A percentile compares a stretch with the other conserved stretches of the same genome.
These are phyloP conservation scores for Cynocephalus volans DNA, from an alignment of 2,113 vertebrate genomes.

Conservation along the genomic window DNA sequence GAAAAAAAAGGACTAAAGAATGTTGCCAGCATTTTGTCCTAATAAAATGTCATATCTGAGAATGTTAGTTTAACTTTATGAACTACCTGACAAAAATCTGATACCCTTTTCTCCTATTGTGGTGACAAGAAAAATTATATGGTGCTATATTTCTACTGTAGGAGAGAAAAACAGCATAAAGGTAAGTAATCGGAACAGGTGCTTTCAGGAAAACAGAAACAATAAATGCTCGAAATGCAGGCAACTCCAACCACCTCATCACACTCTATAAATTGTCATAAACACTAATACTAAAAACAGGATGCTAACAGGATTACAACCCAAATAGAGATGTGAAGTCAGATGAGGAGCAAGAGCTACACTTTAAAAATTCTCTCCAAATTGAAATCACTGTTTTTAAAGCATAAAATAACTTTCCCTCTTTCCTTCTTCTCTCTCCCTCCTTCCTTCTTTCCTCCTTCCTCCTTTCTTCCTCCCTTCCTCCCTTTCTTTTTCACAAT, in stretches of 20 bases:
- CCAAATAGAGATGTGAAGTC: slow-evolving; percentile 30
- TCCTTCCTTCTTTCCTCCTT: no score
- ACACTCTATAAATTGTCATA: neutral
- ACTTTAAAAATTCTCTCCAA: slow-evolving; percentile 62
- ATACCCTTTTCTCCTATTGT: neutral
- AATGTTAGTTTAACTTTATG: slow-evolving; percentile 29
- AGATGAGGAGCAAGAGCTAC: slow-evolving; percentile 29
- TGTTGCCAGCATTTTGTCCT: neutral
- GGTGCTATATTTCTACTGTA: neutral
- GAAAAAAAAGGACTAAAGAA: neutral
- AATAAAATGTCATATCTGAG: neutral
- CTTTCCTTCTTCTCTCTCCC: no score
- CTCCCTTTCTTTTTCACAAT: neutral
- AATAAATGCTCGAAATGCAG: neutral
- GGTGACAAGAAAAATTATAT: slow-evolving; percentile 25
- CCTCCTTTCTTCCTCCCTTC: no score
- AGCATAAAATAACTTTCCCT: neutral
- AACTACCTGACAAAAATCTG: neutral
- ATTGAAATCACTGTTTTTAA: neutral
- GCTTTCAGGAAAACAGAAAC: neutral
- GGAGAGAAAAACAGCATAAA: slow-evolving; percentile 57
- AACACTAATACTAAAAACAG: slow-evolving; percentile 6
- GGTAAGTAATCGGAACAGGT: neutral
- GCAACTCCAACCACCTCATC: slow-evolving; percentile 32
- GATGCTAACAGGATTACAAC: slow-evolving; percentile 31